phyloP scores from a whole-genome alignment of 2,888 invertebrate genomes.

The Caenorhabditis sp. region DNA sequence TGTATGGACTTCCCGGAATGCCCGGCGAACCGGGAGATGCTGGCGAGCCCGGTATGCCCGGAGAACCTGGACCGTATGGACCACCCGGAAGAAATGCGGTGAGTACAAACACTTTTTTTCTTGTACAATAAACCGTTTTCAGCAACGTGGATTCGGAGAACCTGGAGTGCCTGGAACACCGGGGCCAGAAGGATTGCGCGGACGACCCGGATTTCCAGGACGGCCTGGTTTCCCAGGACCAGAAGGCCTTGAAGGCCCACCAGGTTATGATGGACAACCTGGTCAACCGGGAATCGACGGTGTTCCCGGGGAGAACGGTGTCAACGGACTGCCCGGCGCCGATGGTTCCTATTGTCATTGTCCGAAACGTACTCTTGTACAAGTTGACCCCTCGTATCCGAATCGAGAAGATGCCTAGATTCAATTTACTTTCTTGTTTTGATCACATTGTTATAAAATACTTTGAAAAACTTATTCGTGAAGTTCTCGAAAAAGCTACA shows the following conservation, averaged over 20 bases:
- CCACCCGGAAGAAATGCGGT: slow-evolving; percentile 24
- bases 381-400: slow-evolving; percentile 23
- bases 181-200: slow-evolving; percentile 26
- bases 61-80: slow-evolving; percentile 31
- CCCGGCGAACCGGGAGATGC: slow-evolving; percentile 8
- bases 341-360: slow-evolving; percentile 36
- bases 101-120: not conserved
- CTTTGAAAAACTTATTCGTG: no score
- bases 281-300: slow-evolving; percentile 32
- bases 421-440: slow-evolving; percentile 8
- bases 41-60: slow-evolving; percentile 26
- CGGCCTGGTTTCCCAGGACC: slow-evolving; percentile 45
- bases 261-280: slow-evolving; percentile 42
- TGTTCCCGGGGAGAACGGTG: slow-evolving; percentile 22
- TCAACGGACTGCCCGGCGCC: slow-evolving; percentile 33
- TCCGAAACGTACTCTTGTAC: slow-evolving; percentile 27
- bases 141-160: slow-evolving; percentile 22
- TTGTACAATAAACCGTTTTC: not conserved
- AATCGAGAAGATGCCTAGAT: slow-evolving; percentile 13
- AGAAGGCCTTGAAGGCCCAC: slow-evolving; percentile 36
- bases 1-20: slow-evolving; percentile 7
- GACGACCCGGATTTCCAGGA: slow-evolving; percentile 33
- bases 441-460: slow-evolving; percentile 8
- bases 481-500: not conserved
- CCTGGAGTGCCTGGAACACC: slow-evolving; percentile 28